A percentile compares a stretch with the other conserved stretches of the same genome.
Evolutionary conservation across 2,797 vertebrate species (phyloP).

Genomic region (Syncerus caffer): DNA sequence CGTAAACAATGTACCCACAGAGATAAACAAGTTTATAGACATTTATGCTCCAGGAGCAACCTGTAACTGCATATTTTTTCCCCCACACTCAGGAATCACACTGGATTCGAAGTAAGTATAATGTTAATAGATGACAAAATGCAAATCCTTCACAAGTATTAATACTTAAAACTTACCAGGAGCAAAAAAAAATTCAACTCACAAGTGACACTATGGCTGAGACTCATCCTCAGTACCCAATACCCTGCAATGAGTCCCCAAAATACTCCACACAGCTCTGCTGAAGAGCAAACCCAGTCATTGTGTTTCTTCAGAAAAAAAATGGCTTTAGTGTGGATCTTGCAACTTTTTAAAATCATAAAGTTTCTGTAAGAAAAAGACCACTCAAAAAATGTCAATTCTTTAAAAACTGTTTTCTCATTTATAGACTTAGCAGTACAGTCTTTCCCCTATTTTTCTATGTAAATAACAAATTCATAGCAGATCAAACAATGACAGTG

Average conservation of each 20-base stretch:
- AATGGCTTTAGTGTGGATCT: not conserved
- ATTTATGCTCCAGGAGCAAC: not conserved
- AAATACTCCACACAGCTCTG: not conserved
- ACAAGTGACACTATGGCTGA: not conserved
- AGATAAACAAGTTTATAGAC: not conserved
- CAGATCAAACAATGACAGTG: not conserved
- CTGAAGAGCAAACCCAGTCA: not conserved
- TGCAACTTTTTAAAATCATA: not conserved
- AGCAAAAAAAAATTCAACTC: not conserved
- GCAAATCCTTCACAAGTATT: not conserved
- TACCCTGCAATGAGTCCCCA: not conserved
- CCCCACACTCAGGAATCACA: not conserved
- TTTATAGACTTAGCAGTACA: not conserved
- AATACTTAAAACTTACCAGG: not conserved
- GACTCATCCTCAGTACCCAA: not conserved
- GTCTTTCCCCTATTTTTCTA: not conserved
- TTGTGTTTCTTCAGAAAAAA: not conserved
- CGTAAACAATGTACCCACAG: not conserved
- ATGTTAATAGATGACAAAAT: not conserved
- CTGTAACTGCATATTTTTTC: not conserved
- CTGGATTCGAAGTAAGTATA: not conserved
- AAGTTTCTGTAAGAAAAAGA: slow-evolving; percentile 25
- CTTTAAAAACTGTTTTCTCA: not conserved
- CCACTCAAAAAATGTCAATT: not conserved
- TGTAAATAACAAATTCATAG: not conserved